Evolutionary conservation across 2,797 vertebrate species (phyloP).

Genomic region (Gallinago nigripennis): DNA sequence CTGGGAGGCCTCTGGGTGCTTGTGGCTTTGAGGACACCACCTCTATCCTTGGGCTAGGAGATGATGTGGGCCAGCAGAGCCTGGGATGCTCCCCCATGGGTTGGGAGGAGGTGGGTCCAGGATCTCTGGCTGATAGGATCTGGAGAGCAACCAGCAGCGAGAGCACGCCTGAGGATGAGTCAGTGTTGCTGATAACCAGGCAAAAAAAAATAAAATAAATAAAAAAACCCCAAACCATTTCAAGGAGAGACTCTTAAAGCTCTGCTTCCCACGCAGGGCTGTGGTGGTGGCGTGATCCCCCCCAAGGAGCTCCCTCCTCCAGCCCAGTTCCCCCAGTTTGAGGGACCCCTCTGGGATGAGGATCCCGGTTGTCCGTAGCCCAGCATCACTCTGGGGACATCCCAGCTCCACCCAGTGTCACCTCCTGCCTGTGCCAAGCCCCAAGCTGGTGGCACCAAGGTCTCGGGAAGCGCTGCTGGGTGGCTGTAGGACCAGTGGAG

Average conservation of each 20-base stretch:
- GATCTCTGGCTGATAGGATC: neutral
- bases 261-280: neutral
- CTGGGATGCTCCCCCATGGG: neutral
- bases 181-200: neutral
- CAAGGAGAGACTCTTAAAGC: neutral
- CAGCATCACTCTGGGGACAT: too few species aligned
- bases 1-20: too few species aligned
- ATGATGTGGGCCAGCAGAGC: neutral
- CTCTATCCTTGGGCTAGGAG: neutral
- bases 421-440: neutral
- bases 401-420: accelerated
- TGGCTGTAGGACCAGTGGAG: neutral
- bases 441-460: neutral
- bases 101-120: neutral
- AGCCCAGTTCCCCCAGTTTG: neutral
- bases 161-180: neutral
- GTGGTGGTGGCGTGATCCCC: accelerated
- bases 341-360: accelerated
- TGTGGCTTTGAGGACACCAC: neutral
- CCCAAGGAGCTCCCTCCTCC: neutral
- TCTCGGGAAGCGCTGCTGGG: neutral
- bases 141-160: neutral
- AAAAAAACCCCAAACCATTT: neutral
- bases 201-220: neutral
- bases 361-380: accelerated